Evolutionary conservation across 2,113 vertebrate genomes (phyloP), one percentile per base, ranked within the genome.

Genomic region (Mohoua ochrocephala): DNA sequence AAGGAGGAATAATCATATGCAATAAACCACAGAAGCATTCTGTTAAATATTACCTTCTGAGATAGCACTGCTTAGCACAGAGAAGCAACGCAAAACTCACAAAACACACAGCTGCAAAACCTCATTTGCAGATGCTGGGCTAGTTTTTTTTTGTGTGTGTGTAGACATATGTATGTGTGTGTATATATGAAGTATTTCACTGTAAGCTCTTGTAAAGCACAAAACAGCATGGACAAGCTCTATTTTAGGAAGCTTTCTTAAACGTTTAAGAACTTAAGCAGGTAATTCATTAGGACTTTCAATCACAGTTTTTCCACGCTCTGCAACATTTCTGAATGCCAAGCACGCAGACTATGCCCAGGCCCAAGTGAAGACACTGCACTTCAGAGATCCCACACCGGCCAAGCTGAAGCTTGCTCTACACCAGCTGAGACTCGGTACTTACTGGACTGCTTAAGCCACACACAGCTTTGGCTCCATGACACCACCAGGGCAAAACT

Each of bases 41-140:
- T 81, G 76, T 96, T 96, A 97, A 91, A 92, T 35, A 68, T 93
- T 73, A 95, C 91, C 87, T 94, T 83, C 56, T 5, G 23, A 87
- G 42, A 79, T 18, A 59, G 56, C 21, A 20, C 56, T 37, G 37
- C 19, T 82, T 13, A 81, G 80, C 49, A 47, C 59, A 27, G 17
- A 76, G 33, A 93, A 78, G 44, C 53, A 45, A 87, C 47, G 81
- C 41, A 71, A 82, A 89, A 85, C 30, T 73, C 31, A 77, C 13
- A 30, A 68, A 93, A 87, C 16, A 74, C 57, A 47, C 6, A 42
- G 19, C 39, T 71, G 17, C 17, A 57, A 60, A 84, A 85, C 47
- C 8, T 87, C 24, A 60, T 39, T 39, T 91, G 67, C 53, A 67
- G 27, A 74, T 79, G 42, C 4, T 57, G 30, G 16, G 31, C 30